Conservation (phyloP, 2,888 invertebrate genomes). For the Pemphredon lugubris region DNA sequence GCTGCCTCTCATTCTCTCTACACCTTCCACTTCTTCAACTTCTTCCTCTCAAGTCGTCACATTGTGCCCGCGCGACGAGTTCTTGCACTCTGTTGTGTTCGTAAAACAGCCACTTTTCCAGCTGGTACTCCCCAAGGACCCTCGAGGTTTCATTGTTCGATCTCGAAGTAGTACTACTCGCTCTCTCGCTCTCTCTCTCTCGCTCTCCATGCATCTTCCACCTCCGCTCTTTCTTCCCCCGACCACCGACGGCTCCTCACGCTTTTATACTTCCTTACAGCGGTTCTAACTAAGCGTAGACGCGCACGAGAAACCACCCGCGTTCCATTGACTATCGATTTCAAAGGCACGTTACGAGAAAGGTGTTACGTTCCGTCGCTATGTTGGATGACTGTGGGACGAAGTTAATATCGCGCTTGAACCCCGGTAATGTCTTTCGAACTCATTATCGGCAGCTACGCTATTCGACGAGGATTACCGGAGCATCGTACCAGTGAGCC, state of each 20-base stretch:
- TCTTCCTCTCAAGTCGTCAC: slow-evolving; percentile 58
- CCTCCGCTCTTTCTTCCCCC: not conserved
- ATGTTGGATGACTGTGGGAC: not conserved
- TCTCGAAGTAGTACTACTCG: slow-evolving; percentile 54
- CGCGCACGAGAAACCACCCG: not conserved
- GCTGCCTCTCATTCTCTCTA: not conserved
- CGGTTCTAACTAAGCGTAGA: slow-evolving; percentile 4
- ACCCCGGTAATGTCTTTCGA: not conserved
- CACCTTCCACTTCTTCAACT: slow-evolving; percentile 45
- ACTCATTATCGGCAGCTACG: not conserved
- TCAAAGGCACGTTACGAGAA: slow-evolving; percentile 4
- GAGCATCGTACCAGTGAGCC: too few relatives aligned
- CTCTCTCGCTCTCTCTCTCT: slow-evolving; percentile 32
- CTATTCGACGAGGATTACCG: too few relatives aligned
- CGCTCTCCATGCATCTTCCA: not conserved
- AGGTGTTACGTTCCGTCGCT: not conserved
- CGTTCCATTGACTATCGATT: slow-evolving; percentile 10
- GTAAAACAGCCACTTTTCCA: slow-evolving; percentile 73
- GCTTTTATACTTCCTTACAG: slow-evolving; percentile 13
- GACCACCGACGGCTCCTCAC: not conserved
- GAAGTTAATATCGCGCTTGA: not conserved
- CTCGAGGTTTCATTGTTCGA: slow-evolving; percentile 73
- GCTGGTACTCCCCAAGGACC: slow-evolving; percentile 63
- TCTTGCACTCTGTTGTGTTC: slow-evolving; percentile 63
- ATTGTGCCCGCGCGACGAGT: slow-evolving; percentile 63